Evolutionary conservation across 2,797 vertebrate species (phyloP).

Genomic region (Aldrovandia affinis): DNA sequence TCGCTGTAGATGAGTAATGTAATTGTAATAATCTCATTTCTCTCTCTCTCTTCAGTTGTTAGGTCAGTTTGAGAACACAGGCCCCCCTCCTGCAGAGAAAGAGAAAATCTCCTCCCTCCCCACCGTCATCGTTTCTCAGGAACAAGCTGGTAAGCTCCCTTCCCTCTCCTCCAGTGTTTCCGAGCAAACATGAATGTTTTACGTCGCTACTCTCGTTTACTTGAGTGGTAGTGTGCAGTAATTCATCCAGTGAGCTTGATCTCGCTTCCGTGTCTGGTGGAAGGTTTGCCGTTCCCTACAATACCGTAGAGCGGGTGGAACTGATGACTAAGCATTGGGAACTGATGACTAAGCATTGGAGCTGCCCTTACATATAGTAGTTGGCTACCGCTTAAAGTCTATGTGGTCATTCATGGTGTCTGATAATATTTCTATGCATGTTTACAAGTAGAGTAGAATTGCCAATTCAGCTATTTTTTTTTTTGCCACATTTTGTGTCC

Average conservation of each 20-base stretch:
- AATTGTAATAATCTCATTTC: neutral
- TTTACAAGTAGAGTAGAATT: too few relatives aligned
- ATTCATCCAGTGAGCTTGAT: neutral
- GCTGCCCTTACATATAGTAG: neutral
- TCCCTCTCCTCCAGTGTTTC: neutral
- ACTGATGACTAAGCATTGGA: too few relatives aligned
- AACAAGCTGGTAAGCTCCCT: slow-evolving; percentile 78
- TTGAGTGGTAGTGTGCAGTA: neutral
- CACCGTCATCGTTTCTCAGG: slow-evolving; percentile 91
- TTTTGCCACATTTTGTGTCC: too few relatives aligned
- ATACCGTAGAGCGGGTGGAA: neutral
- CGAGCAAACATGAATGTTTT: neutral
- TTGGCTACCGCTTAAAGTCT: neutral
- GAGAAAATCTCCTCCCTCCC: slow-evolving; percentile 94
- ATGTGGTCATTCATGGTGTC: too few relatives aligned
- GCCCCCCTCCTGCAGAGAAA: slow-evolving; percentile 92
- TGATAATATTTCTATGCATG: too few relatives aligned
- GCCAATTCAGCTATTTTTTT: too few relatives aligned
- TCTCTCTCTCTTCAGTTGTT: slow-evolving; percentile 76
- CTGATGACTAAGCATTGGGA: neutral
- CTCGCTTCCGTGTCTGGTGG: neutral
- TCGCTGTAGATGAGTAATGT: too few relatives aligned
- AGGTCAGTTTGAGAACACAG: slow-evolving; percentile 93
- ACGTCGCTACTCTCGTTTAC: slow-evolving; percentile 12
- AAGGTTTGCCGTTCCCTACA: neutral